Evolutionary conservation across 2,888 invertebrate genomes (phyloP), one percentile per base, ranked within the genome.

Genomic region (Phytoseiulus persimilis): DNA sequence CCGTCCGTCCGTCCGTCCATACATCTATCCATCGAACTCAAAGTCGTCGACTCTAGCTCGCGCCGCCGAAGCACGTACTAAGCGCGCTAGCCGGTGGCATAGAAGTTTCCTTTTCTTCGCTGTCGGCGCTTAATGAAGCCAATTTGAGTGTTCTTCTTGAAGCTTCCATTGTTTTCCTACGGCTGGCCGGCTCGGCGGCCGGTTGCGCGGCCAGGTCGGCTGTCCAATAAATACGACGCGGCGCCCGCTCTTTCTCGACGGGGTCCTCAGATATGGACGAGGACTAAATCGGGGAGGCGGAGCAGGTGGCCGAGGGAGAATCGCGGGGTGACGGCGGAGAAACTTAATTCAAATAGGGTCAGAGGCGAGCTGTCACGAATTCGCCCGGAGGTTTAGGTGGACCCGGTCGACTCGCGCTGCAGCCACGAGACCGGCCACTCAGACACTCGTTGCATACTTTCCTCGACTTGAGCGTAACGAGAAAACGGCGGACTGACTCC

Each of bases 81-180:
- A 23, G 65, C 65, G 23, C 23, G 14, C 65, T 65, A 65, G 65
- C 65, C 23, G 14, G 11, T 65, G 28, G 65, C 65, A 65, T 65
- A 18, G 65, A 65, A 65, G 65, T 65, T 65, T 65, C 65, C 65
- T 18, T 65, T 65, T 65, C 65, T 65, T 28, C 65, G 65, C 18
- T 65, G 65, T 65, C 65, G 65, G 28, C 23, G 23, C 65, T 18
- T 87, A 87, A 87, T 87, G 87, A 87, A 87, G 87, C 87, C 87
- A 87, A 87, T 87, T 87, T 87, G 87, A 87, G 39, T 33, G 87
- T 87, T 32, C 87, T 65, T 65, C 65, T 65, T 65, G 65, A 28
- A 65, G 65, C 65, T 65, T 65, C 65, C 28, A 65, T 65, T 65
- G 65, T 65, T 65, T 65, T 65, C 65, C 65, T 65, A 65, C 65